phyloP scores from a whole-genome alignment of 2,888 invertebrate genomes.

The Sesamia inferens region DNA sequence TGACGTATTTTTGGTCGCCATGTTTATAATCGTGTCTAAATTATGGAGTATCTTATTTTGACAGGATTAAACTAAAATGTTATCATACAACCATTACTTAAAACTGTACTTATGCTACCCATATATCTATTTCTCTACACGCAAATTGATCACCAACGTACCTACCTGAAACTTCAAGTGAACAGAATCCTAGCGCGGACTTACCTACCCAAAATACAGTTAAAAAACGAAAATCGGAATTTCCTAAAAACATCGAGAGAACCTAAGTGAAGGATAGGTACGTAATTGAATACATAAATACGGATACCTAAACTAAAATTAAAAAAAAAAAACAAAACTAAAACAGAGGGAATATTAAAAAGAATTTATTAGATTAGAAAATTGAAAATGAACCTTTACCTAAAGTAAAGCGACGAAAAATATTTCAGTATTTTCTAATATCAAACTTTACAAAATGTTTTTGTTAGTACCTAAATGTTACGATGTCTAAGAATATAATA shows the following conservation, averaged over 20 bases:
- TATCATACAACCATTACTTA: too few relatives aligned
- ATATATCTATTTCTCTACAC: too few relatives aligned
- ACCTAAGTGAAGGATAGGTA: neutral
- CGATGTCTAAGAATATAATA: neutral
- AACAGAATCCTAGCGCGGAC: neutral
- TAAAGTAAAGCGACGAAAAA: neutral
- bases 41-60: too few relatives aligned
- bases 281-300: neutral
- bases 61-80: too few relatives aligned
- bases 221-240: neutral
- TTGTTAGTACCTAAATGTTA: neutral
- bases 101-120: too few relatives aligned
- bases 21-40: too few relatives aligned
- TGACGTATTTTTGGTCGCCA: too few relatives aligned
- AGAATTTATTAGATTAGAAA: too few relatives aligned
- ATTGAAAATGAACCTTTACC: neutral
- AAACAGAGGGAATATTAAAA: neutral
- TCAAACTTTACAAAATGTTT: neutral
- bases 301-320: neutral
- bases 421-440: neutral
- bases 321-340: neutral
- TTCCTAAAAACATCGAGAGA: neutral
- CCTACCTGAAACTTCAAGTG: neutral
- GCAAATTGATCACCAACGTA: too few relatives aligned
- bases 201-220: too few relatives aligned